These are phyloP conservation scores for Mythimna impura DNA, from an alignment of 2,888 invertebrate genomes.

Conservation along the genomic window DNA sequence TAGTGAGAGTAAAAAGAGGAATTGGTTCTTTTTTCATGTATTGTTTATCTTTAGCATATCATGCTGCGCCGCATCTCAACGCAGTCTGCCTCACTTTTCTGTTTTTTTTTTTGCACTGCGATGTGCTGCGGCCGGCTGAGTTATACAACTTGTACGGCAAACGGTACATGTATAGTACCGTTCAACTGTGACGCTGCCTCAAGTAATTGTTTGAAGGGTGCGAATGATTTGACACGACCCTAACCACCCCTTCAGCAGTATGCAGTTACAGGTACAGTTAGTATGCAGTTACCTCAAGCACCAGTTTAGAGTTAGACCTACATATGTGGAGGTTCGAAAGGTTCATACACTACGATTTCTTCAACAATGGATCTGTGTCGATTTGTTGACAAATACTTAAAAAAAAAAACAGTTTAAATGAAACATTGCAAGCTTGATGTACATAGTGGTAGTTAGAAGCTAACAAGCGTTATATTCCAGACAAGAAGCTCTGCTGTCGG, in stretches of 20 bases:
- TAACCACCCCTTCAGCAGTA: no score
- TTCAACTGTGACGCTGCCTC: neutral
- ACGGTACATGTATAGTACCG: no score
- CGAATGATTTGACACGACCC: neutral
- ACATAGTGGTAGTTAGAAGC: constrained; percentile 4
- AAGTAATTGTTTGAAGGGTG: neutral
- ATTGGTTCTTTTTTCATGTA: constrained; percentile 18
- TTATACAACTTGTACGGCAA: no score
- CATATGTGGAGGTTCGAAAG: neutral
- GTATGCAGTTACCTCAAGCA: neutral
- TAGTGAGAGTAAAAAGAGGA: constrained; percentile 22
- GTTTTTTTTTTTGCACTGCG: neutral
- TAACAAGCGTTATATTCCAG: constrained; percentile 80
- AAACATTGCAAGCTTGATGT: neutral
- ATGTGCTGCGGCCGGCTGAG: neutral
- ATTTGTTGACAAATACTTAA: neutral
- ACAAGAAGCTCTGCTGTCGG: constrained; percentile 95
- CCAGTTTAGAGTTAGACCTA: neutral
- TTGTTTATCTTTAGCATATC: neutral
- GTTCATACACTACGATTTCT: neutral
- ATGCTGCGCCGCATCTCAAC: neutral
- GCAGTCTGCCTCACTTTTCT: neutral
- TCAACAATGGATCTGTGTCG: neutral
- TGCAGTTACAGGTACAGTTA: no score
- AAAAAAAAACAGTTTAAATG: neutral